Evolutionary conservation across 2,113 vertebrate genomes (phyloP), one percentile per base, ranked within the genome.

Genomic region (Oplegnathus fasciatus): DNA sequence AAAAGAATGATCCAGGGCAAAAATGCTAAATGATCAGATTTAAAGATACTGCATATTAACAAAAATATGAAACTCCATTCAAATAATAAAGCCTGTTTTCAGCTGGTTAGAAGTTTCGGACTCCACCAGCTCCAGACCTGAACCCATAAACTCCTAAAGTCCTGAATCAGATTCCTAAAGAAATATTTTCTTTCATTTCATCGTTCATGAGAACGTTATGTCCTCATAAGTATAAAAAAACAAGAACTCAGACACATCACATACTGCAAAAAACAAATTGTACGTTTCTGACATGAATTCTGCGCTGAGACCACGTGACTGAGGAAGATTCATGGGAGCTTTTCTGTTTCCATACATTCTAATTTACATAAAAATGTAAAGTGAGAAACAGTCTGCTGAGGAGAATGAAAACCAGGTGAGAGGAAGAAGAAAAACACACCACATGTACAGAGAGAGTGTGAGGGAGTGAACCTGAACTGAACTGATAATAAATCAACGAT

Each of bases 321-420:
- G 46, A 77, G 3, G 9, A 30, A 8, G 82, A 72, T 58, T 80
- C 64, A 28, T 6, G 8, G 34, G 62, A 50, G 65, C 8, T 54
- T 28, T 54, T 46, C 30, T 60, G 30, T 32, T 55, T 78, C 82
- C 15, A 50, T 26, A 70, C 17, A 6, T 68, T 37, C 14, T 30
- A 4, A 70, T 44, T n/a, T 44, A 76, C n/a, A 75, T 17, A 18
- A 24, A 66, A 65, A 57, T 44, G 26, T 48, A n/a, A 24, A 26
- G 42, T 40, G 58, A 44, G 26, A 68, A 32, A 24, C 10, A 46
- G 65, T 67, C 64, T 22, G 76, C 55, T 28, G 42, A 70, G 48
- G 34, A 37, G 30, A 78, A 78, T 78, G 48, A 78, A 58, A 78
- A 78, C 66, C 82, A 66, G 66, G 58, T 83, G 81, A 69, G 50